Base-by-base conservation (phyloP, 2,888 invertebrate species). In the Oscheius myriophilus region DNA sequence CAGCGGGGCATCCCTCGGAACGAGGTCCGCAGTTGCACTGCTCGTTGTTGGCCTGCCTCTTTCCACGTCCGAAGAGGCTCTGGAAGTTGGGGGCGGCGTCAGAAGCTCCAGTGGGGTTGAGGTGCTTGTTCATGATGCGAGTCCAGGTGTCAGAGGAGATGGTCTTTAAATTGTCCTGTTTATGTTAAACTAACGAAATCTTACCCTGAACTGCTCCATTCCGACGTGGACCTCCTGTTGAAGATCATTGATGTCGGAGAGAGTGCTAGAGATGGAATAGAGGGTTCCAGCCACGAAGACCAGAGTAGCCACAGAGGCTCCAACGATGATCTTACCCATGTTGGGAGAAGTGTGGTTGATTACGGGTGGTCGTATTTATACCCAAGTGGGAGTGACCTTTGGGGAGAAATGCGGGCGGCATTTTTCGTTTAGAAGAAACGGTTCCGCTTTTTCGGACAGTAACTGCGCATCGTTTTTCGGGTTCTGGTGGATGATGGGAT, bases 1-100 rank as follows among this genome's bases (percentile, higher is more conserved):
- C 81, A 52, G 79, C 76, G 70, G 81, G 81, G 69, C 81, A 81
- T n/a, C 70, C 78, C 16, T 69, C 72, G 33, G 73, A 73, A 49
- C 73, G 69, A 41, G 78, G 75, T 61, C 81, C 81, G 65, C 81
- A 81, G 72, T 79, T 79, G 67, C 81, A 81, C 54, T 77, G 76
- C 18, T 73, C 77, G 49, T 67, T 71, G 64, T 73, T 73, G 41
- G 73, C 67, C 61, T 75, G 72, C 70, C 81, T 75, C 62, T 79
- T 75, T 23, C 64, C 46, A 51, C 78, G 74, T 23, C 80, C 80
- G 72, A 80, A 75, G 23, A 80, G 72, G 45, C 77, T 75, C 41
- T 71, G 51, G 72, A 79, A 80, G 26, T 71, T 79, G 71, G 79
- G 78, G 53, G 76, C 71, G 41, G 75, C 73, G 41, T 64, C 69